These are phyloP conservation scores for Temnothorax rugatulus DNA, from an alignment of 2,888 invertebrate genomes.

Conservation along the genomic window DNA sequence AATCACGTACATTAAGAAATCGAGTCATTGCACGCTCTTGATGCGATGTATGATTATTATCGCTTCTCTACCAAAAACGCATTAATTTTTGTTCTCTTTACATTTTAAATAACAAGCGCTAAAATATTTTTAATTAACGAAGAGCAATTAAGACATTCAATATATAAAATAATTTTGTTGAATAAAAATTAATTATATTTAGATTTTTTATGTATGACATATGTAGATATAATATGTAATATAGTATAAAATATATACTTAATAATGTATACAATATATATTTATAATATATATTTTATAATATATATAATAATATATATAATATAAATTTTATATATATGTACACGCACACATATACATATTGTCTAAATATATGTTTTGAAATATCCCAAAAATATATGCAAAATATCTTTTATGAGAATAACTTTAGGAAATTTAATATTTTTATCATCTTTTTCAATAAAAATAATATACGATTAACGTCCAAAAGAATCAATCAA, in stretches of 20 bases:
- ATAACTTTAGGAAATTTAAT: constrained; percentile 14
- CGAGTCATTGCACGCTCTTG: constrained; percentile 26
- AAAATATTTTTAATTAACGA: constrained; percentile 7
- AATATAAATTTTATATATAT: neutral
- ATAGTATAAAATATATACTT: neutral
- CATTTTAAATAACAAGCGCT: neutral
- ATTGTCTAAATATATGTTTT: neutral
- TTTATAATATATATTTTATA: neutral
- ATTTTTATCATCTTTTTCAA: neutral
- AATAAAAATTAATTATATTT: constrained; percentile 25
- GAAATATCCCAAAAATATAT: constrained; percentile 19
- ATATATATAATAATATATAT: neutral
- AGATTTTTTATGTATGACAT: neutral
- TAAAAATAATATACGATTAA: constrained; percentile 20
- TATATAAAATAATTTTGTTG: neutral
- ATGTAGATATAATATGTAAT: neutral
- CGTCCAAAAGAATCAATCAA: neutral
- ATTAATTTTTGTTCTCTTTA: neutral
- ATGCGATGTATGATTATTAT: constrained; percentile 32
- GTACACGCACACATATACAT: neutral
- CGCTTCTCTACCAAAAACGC: neutral
- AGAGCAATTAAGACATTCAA: constrained; percentile 8
- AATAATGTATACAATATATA: neutral
- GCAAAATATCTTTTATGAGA: neutral
- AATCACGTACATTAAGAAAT: constrained; percentile 19